phyloP scores from a whole-genome alignment of 2,113 vertebrate species.

The Cinclus mexicanus region DNA sequence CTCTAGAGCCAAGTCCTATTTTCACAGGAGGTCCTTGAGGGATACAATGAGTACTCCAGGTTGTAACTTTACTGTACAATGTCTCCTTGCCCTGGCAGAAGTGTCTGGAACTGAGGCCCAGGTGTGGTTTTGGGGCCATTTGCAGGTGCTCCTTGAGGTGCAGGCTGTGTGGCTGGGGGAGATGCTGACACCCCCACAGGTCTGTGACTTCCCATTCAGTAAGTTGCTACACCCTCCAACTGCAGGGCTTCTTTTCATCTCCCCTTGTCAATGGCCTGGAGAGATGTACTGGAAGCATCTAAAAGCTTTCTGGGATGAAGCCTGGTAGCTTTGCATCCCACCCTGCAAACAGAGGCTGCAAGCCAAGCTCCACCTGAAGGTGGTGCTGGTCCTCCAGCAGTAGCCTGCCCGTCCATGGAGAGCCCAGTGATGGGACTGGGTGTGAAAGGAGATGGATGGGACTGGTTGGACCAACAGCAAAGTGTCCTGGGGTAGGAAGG shows the following conservation, averaged over 20 bases:
- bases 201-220: neutral
- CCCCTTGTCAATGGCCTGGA: fast-evolving
- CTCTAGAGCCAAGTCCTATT: neutral
- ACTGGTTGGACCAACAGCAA: neutral
- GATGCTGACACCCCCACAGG: neutral
- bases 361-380: neutral
- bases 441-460: neutral
- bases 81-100: neutral
- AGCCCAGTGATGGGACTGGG: neutral
- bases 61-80: fast-evolving
- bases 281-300: neutral
- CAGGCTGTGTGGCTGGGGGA: neutral
- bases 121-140: neutral
- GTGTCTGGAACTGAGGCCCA: neutral
- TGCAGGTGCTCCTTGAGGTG: neutral
- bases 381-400: neutral
- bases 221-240: neutral
- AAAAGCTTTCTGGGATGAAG: neutral
- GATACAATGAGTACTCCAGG: neutral
- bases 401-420: neutral
- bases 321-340: neutral
- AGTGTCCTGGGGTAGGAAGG: neutral
- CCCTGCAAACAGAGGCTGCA: neutral
- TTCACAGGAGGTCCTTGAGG: neutral
- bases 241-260: neutral